These are phyloP conservation scores for Sula dactylatra DNA, from an alignment of 2,113 vertebrate genomes.

Conservation along the genomic window DNA sequence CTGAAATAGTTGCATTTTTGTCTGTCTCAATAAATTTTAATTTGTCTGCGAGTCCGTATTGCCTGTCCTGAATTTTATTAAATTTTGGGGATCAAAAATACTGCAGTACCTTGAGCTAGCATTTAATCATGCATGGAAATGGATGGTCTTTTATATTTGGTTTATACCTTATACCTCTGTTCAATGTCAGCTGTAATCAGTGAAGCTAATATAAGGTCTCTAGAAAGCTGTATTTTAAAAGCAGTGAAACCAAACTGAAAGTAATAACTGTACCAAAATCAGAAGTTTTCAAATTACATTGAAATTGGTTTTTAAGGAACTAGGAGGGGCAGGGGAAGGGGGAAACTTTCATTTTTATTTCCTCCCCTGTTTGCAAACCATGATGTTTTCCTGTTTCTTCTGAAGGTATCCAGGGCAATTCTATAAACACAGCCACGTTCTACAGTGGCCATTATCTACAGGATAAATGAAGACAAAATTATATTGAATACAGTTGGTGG, in stretches of 20 bases:
- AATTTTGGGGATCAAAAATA: not conserved
- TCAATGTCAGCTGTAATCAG: not conserved
- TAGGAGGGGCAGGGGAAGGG: not conserved
- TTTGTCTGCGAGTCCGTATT: conserved; percentile 69
- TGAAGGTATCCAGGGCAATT: not conserved
- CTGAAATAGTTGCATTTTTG: conserved; percentile 78
- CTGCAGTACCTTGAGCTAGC: not conserved
- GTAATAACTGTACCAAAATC: not conserved
- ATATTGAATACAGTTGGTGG: not conserved
- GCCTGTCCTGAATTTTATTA: conserved; percentile 25
- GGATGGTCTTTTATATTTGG: not conserved
- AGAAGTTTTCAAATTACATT: not conserved
- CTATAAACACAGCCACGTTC: not conserved
- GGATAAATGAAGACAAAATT: not conserved
- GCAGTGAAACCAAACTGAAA: not conserved
- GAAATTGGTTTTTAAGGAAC: not conserved
- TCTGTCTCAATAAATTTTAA: conserved; percentile 84
- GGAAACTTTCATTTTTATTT: not conserved
- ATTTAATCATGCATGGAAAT: conserved; percentile 3
- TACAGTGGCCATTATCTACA: not conserved
- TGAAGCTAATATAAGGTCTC: not conserved
- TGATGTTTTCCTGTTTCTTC: not conserved
- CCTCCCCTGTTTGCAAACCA: not conserved
- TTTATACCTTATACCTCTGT: not conserved
- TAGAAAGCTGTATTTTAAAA: not conserved